Conservation (phyloP, 2,113 vertebrate genomes). For the Sigmodon hispidus region DNA sequence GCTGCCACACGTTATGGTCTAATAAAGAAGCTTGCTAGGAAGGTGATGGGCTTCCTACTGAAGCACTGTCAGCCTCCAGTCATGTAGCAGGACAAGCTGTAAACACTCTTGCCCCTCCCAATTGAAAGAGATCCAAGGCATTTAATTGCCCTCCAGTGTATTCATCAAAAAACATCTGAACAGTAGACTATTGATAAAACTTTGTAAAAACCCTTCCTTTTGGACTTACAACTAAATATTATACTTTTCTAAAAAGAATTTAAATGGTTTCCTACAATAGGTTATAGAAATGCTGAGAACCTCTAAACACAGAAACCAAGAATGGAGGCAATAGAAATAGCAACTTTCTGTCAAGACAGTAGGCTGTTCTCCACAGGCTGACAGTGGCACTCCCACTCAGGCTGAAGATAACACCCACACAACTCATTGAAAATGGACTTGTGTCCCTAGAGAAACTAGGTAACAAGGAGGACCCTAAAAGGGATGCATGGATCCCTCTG, state of each 20-base stretch:
- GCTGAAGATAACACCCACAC: background rate
- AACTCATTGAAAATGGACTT: too few species aligned
- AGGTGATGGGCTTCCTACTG: background rate
- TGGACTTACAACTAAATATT: background rate
- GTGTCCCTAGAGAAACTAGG: too few species aligned
- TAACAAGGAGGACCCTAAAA: too few species aligned
- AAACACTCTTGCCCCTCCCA: background rate
- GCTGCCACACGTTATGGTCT: background rate
- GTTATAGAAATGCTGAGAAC: background rate
- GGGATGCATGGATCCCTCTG: too few species aligned
- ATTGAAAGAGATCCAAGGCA: background rate
- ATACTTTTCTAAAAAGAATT: background rate
- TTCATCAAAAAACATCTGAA: background rate
- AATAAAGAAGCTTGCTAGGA: background rate
- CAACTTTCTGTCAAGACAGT: background rate
- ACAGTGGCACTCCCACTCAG: background rate
- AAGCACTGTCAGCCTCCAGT: background rate
- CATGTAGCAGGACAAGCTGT: background rate
- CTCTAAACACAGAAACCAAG: background rate
- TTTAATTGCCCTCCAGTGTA: background rate
- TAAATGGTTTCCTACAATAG: background rate
- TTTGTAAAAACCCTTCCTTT: background rate
- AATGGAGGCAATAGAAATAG: background rate
- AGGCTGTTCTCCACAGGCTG: background rate
- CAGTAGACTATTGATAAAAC: background rate